Evolutionary conservation across 1,140 invertebrate genomes (phyloP).

Genomic region (Drosophila kikkawai): DNA sequence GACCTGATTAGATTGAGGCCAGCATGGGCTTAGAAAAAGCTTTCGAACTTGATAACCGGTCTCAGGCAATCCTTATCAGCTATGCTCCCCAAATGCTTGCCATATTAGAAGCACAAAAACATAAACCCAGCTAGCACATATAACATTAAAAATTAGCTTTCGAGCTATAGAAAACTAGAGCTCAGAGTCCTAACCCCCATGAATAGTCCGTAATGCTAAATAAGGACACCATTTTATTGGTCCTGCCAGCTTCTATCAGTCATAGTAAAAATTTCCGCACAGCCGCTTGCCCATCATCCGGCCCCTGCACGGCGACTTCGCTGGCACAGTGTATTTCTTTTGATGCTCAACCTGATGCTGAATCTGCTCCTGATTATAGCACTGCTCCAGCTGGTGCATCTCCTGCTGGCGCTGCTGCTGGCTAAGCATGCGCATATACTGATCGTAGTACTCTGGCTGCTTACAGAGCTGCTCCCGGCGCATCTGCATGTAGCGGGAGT

Average conservation of each 20-base stretch:
- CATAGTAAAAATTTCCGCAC: conserved; percentile 72
- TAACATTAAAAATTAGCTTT: too few species aligned
- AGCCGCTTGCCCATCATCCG: conserved; percentile 12
- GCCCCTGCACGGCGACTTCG: not conserved
- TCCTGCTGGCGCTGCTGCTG: conserved; percentile 16
- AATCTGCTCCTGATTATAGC: not conserved
- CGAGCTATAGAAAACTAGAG: too few species aligned
- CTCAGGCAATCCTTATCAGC: not conserved
- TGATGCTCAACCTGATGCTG: not conserved
- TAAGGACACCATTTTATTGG: not conserved
- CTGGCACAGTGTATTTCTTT: conserved; percentile 35
- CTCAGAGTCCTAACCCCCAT: too few species aligned
- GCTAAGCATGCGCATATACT: conserved; percentile 19
- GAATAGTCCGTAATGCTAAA: too few species aligned
- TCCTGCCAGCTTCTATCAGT: not conserved
- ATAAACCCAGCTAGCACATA: too few species aligned
- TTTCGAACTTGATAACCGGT: not conserved
- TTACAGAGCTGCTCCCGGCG: conserved; percentile 40
- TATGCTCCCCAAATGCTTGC: not conserved
- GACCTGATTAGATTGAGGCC: not conserved
- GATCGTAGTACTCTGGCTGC: conserved; percentile 26
- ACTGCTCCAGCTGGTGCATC: conserved; percentile 12
- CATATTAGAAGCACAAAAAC: not conserved
- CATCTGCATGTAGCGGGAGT: conserved; percentile 7
- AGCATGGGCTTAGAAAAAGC: not conserved